Evolutionary conservation across 1,140 invertebrate genomes (phyloP), one percentile per base, ranked within the genome.

Genomic region (Holotrichia oblita): DNA sequence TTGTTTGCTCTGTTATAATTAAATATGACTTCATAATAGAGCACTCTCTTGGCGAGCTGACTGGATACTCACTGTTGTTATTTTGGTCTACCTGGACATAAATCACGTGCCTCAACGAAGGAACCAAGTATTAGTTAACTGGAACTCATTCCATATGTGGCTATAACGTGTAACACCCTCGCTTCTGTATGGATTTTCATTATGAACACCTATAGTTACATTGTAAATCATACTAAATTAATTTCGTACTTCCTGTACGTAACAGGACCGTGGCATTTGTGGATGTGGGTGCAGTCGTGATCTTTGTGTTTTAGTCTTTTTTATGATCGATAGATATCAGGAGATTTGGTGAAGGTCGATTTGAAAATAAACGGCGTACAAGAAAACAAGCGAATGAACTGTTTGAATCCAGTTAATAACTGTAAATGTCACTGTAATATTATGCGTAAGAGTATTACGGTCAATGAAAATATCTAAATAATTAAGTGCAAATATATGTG

Each of bases 261-360:
- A 34, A 34, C 27, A 34, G 27, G 4, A 34, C 48, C 48, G n/a
- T n/a, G 12, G 48, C 27, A 55, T 55, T 17, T 6, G 14, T 55
- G 48, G 48, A 17, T 55, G 48, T 55, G 48, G 48, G 48, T 55
- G 48, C 48, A 55, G 48, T 55, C 48, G 6, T n/a, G 44, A 14
- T 48, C n/a, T 14, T 55, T 55, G 48, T 55, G n/a, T 55, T 55
- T 55, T 55, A 34, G 27, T 34, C 27, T 34, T 34, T 34, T 55
- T 55, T n/a, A n/a, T n/a, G 48, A n/a, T 55, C 48, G 48, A 55
- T 55, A 17, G 48, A 55, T 55, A 55, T 6, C 48, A 55, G 48
- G 48, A 55, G 17, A 17, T 55, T 34, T 55, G 48, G 48, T 17
- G 48, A 55, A 55, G 48, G 48, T 55, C 48, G 48, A 20, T 17